phyloP scores from a whole-genome alignment of 2,888 invertebrate genomes.

The Eupithecia tripunctaria region DNA sequence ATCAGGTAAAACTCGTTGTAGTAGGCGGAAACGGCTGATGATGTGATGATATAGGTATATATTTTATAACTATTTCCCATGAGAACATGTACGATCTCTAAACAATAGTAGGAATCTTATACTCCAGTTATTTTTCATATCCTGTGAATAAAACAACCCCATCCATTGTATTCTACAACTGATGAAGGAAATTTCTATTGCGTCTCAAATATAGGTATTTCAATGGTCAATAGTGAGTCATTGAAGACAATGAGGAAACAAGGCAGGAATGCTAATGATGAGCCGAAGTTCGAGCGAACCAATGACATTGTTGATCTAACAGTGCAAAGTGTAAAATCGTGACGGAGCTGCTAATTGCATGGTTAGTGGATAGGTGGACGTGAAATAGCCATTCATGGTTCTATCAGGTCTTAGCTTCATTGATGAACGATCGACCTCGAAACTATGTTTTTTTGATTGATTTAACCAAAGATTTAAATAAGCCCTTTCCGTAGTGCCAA shows the following conservation, averaged over 20 bases:
- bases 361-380: conserved; percentile 44
- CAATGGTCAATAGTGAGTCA: conserved; percentile 58
- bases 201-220: conserved; percentile 36
- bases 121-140: neutral
- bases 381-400: conserved; percentile 55
- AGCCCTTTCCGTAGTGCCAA: too few relatives aligned
- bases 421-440: conserved; percentile 36
- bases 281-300: conserved; percentile 23
- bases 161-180: conserved; percentile 22
- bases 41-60: neutral
- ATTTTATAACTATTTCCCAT: neutral
- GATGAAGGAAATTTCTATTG: conserved; percentile 28
- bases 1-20: neutral
- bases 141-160: neutral
- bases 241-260: conserved; percentile 65
- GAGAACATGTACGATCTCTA: neutral
- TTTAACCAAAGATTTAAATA: too few relatives aligned
- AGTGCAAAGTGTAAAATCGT: conserved; percentile 37
- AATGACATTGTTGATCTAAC: conserved; percentile 41
- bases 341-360: conserved; percentile 35
- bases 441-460: neutral
- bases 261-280: conserved; percentile 62
- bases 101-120: neutral
- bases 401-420: conserved; percentile 39
- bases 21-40: neutral